phyloP scores from a whole-genome alignment of 2,888 invertebrate species.

The Macropis europaea region DNA sequence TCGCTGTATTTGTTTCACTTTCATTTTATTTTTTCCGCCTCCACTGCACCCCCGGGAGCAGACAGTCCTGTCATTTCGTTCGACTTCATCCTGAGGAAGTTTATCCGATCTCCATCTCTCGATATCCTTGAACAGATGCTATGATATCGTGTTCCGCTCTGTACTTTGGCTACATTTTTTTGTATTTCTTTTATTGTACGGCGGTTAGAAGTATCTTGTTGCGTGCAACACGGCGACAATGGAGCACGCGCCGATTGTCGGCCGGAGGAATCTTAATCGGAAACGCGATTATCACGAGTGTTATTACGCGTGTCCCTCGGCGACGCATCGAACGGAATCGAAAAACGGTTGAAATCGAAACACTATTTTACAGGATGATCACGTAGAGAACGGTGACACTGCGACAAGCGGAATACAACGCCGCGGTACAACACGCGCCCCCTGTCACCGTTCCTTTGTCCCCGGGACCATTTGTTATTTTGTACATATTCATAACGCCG shows the following conservation, averaged over 20 bases:
- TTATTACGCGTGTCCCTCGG: slow-evolving; percentile 33
- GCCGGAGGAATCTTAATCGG: slow-evolving; percentile 56
- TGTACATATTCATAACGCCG: slow-evolving; percentile 75
- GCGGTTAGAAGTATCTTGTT: slow-evolving; percentile 34
- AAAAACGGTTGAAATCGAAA: slow-evolving; percentile 66
- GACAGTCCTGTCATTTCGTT: neutral
- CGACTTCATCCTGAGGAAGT: neutral
- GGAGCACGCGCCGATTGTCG: slow-evolving; percentile 46
- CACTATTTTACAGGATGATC: slow-evolving; percentile 66
- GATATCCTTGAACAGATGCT: too few relatives aligned
- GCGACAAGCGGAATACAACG: slow-evolving; percentile 61
- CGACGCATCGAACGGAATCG: slow-evolving; percentile 20
- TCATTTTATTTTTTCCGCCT: neutral
- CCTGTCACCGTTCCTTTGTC: slow-evolving; percentile 69
- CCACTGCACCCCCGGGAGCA: neutral
- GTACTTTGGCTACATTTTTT: neutral
- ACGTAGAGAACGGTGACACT: slow-evolving; percentile 70
- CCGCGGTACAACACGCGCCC: slow-evolving; percentile 55
- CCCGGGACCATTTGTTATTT: slow-evolving; percentile 72
- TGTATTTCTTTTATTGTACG: slow-evolving; percentile 5
- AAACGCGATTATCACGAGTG: slow-evolving; percentile 50
- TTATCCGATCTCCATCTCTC: neutral
- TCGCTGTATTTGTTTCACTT: slow-evolving; percentile 32
- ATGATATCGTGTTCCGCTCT: neutral
- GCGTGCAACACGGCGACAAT: slow-evolving; percentile 32